Evolutionary conservation across 2,888 invertebrate genomes (phyloP).

Genomic region (Harpalus rufipes): DNA sequence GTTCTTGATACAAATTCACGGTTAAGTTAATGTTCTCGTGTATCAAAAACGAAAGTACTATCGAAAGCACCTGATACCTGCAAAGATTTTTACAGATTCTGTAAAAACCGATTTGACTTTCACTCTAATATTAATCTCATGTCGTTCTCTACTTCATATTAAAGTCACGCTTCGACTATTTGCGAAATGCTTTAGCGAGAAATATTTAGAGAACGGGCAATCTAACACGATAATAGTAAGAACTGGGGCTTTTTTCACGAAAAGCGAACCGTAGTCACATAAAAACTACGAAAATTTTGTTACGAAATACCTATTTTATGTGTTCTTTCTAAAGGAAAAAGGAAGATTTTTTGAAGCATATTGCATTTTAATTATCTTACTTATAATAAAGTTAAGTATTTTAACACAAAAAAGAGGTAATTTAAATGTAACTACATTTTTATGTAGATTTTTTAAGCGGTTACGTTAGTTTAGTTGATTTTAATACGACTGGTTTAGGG

Average conservation of each 20-base stretch:
- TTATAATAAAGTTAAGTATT: background rate
- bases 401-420: background rate
- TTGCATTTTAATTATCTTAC: conserved; percentile 2
- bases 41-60: background rate
- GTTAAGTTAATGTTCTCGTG: background rate
- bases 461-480: too few species aligned
- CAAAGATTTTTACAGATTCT: background rate
- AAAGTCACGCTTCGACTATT: background rate
- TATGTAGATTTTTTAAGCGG: background rate
- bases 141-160: background rate
- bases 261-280: background rate
- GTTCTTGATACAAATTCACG: background rate
- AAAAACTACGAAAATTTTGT: background rate
- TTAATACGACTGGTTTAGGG: too few species aligned
- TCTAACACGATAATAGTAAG: background rate
- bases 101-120: background rate
- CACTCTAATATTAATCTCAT: conserved; percentile 1
- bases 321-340: background rate
- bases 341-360: background rate
- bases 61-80: background rate
- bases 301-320: background rate
- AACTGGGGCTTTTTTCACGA: background rate
- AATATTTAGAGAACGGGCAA: background rate
- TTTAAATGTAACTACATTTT: background rate
- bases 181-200: background rate